phyloP scores from a whole-genome alignment of 1,140 invertebrate genomes.

The Drosophila subobscura region DNA sequence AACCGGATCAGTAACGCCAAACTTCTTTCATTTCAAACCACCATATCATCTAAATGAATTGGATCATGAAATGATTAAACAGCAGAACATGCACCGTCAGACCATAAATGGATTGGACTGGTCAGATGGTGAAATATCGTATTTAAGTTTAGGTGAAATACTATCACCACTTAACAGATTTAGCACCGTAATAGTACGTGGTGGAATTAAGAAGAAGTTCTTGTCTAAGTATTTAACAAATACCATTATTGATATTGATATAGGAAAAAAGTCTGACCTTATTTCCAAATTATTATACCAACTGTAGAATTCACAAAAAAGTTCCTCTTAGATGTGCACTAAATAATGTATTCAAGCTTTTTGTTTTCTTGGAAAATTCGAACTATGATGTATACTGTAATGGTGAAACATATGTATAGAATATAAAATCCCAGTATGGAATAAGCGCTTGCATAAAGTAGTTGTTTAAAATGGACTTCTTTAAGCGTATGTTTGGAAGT shows the following conservation, averaged over 20 bases:
- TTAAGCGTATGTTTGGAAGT: neutral
- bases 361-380: constrained; percentile 1
- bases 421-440: neutral
- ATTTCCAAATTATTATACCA: neutral
- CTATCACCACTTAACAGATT: neutral
- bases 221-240: constrained; percentile 9
- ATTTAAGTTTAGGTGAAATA: neutral
- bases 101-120: constrained; percentile 5
- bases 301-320: constrained; percentile 4
- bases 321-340: neutral
- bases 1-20: no score
- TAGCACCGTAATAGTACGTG: no score
- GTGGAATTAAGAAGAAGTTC: no score
- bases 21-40: neutral
- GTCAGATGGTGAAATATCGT: neutral
- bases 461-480: neutral
- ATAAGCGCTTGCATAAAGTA: neutral
- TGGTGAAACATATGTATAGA: neutral
- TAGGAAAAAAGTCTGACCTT: neutral
- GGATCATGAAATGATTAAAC: neutral
- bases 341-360: constrained; percentile 4
- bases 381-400: constrained; percentile 1
- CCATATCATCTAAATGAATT: neutral
- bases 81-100: constrained; percentile 1
- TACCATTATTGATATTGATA: constrained; percentile 1